phyloP scores from a whole-genome alignment of 1,140 invertebrate genomes.

The Halesus radiatus region DNA sequence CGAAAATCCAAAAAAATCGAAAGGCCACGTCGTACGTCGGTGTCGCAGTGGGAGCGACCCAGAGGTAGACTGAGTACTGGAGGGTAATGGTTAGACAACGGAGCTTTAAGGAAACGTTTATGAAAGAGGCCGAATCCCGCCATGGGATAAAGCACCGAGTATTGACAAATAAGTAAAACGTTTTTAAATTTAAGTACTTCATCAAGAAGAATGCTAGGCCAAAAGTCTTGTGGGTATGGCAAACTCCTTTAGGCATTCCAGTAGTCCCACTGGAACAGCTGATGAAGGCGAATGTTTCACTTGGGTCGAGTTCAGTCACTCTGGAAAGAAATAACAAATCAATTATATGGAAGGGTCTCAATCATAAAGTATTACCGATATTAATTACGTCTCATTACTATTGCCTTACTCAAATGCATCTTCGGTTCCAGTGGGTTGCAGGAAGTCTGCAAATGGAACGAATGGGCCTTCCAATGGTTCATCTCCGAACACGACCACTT shows the following conservation, averaged over 20 bases:
- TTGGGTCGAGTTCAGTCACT: conserved; percentile 49
- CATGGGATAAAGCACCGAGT: too few species aligned
- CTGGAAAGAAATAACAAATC: conserved; percentile 36
- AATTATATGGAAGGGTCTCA: too few species aligned
- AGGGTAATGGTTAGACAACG: too few species aligned
- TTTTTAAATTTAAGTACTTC: conserved; percentile 26
- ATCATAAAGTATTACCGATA: too few species aligned
- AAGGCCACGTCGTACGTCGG: too few species aligned
- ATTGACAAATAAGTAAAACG: too few species aligned
- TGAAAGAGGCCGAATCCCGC: too few species aligned
- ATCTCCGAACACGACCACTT: background rate
- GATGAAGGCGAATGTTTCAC: conserved; percentile 38
- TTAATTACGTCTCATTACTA: background rate
- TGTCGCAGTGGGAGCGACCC: too few species aligned
- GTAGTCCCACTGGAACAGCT: conserved; percentile 53
- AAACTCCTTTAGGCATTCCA: conserved; percentile 51
- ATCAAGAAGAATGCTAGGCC: background rate
- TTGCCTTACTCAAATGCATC: conserved; percentile 25
- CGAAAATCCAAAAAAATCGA: too few species aligned
- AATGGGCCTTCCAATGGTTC: background rate
- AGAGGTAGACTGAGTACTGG: too few species aligned
- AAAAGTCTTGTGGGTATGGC: conserved; percentile 38
- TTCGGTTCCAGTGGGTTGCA: conserved; percentile 21
- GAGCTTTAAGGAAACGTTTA: too few species aligned
- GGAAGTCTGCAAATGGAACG: conserved; percentile 19